Evolutionary conservation across 2,797 vertebrate genomes (phyloP), one percentile per base, ranked within the genome.

Genomic region (Pseudochirops corinnae): DNA sequence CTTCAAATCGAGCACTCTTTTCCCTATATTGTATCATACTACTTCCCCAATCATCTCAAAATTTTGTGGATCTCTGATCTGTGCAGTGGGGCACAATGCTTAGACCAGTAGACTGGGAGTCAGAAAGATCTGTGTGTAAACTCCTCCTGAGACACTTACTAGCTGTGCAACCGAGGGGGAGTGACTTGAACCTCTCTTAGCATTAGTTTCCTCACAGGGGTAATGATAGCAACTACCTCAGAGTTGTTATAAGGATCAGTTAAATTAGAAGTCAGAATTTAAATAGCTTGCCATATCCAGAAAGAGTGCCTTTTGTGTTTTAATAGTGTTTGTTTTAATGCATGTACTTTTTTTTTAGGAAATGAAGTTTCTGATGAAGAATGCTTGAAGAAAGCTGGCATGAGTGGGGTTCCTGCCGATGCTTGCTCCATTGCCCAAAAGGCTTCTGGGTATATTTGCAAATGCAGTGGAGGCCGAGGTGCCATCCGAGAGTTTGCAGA

Each of bases 401-500:
- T 99, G 93, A 99, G 99, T 0, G 99, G 98, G 0, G 99, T 99
- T 0, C 99, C 99, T 0, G 97, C 96, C 0, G 99, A 99, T 0
- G 99, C 99, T 29, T 99, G 99, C 0, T 52, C 95, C 0, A 93
- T 98, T 0, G 99, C 99, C 87, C 98, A 98, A 60, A 99, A 99
- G 6, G 99, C 99, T 0, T 99, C 99, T 0, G 99, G 99, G 39
- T 99, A 99, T 96, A 98, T 98, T 0, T 99, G 99, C 96, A 98
- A 92, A 94, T 97, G 94, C 0, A 55, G 0, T 0, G 99, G 99
- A 0, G 99, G 99, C 4, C 97, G 92, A 0, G 99, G 99, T 0
- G 99, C 99, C 0, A 60, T 99, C 93, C 97, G 99, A 39, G 99
- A 99, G 98, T 99, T 99, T 3, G 98, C 99, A 0, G 99, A 99